A percentile compares a stretch with the other conserved stretches of the same genome.
Evolutionary conservation across 2,113 vertebrate species (phyloP).

Genomic region (Syngnathoides biaculeatus): DNA sequence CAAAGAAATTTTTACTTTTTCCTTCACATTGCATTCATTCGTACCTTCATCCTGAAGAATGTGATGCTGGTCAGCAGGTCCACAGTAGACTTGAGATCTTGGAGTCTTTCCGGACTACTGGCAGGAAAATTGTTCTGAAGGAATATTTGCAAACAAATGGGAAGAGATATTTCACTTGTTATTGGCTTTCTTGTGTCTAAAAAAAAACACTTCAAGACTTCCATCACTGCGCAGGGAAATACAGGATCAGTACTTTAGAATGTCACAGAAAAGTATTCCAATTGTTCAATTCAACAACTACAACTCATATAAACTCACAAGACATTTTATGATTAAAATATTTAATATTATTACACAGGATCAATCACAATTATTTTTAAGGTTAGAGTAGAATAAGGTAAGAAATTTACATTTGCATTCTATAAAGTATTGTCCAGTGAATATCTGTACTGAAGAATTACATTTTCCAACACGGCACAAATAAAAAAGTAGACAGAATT

Average conservation of each 20-base stretch:
- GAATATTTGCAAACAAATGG: conserved; percentile 9
- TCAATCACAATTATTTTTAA: too few species aligned
- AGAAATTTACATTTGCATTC: too few species aligned
- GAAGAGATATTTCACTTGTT: background rate
- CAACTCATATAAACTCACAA: background rate
- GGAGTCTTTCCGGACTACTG: conserved; percentile 91
- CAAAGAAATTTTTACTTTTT: conserved; percentile 8
- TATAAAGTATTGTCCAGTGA: background rate
- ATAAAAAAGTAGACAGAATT: conserved; percentile 10
- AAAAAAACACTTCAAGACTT: background rate
- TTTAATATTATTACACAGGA: too few species aligned
- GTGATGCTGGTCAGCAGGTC: conserved; percentile 98
- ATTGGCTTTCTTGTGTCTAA: background rate
- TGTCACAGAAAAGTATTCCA: background rate
- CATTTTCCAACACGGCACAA: background rate
- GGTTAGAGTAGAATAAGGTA: too few species aligned
- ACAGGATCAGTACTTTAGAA: background rate
- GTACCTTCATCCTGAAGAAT: conserved; percentile 98
- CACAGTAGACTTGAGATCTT: conserved; percentile 97
- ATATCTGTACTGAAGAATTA: background rate
- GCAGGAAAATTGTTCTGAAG: conserved; percentile 95
- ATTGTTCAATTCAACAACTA: too few species aligned
- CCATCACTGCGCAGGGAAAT: background rate
- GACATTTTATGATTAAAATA: background rate
- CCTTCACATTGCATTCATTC: conserved; percentile 54